A percentile compares a stretch with the other conserved stretches of the same genome.
These are phyloP conservation scores for Heteronetta atricapilla DNA, from an alignment of 2,113 vertebrate genomes.

Conservation along the genomic window DNA sequence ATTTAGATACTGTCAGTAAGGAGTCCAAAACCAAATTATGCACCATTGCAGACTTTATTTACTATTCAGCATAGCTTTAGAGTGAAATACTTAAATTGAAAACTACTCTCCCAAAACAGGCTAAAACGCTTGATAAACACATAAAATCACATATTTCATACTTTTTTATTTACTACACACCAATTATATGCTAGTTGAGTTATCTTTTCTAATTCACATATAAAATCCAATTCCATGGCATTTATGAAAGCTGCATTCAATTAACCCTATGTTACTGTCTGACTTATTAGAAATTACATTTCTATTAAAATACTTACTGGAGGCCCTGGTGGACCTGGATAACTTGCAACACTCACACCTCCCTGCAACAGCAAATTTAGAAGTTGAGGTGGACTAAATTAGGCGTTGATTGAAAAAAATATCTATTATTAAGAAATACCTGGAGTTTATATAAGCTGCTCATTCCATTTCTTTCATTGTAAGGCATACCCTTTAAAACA, in stretches of 20 bases:
- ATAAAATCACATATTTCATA: background rate
- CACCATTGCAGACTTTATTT: background rate
- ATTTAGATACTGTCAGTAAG: background rate
- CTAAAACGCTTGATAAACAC: background rate
- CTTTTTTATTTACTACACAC: background rate
- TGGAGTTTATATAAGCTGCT: conserved; percentile 96
- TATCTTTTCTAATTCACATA: background rate
- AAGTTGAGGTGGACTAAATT: background rate
- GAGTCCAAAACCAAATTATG: background rate
- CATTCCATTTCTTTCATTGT: conserved; percentile 93
- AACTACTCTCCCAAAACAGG: background rate
- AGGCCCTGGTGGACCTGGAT: conserved; percentile 89
- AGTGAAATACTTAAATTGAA: background rate
- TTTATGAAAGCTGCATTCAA: background rate
- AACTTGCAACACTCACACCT: conserved; percentile 79
- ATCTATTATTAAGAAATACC: conserved; percentile 78
- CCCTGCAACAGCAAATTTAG: conserved; percentile 76
- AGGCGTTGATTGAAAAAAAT: background rate
- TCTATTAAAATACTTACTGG: conserved; percentile 80
- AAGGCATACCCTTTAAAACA: conserved; percentile 81
- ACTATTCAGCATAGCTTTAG: background rate
- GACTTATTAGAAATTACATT: background rate
- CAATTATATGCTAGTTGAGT: background rate
- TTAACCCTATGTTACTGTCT: background rate
- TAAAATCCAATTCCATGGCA: background rate